Evolutionary conservation across 2,113 vertebrate species (phyloP), one percentile per base, ranked within the genome.

Genomic region (Pachyramphus minor): DNA sequence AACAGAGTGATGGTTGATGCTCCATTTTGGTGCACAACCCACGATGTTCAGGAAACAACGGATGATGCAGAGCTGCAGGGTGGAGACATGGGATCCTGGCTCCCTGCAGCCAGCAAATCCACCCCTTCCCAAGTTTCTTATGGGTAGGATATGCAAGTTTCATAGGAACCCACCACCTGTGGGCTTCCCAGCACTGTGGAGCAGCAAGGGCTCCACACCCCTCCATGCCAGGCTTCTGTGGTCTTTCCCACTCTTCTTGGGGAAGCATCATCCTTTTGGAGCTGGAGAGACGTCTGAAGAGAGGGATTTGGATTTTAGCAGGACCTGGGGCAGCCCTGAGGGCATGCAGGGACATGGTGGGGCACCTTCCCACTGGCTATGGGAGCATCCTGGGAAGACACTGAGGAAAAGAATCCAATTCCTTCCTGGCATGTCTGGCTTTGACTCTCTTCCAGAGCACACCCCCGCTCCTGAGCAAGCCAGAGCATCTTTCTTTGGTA

Each of bases 1-100:
- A 80, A 41, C 3, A 2, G 20, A 2, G 6, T 8, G 33, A 0
- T 10, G 12, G 22, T 0, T 56, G 55, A 2, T 66, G 62, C 47
- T 85, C 28, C 1, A 1, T 19, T 82, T 33, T 7, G 64, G 13
- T 58, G 45, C 52, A 11, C n/a, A 25, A 11, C 50, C 21, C 2
- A 0, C 2, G 6, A 1, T 13, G 37, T 30, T 41, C 24, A 22
- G 66, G 50, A 67, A 52, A 41, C 1, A 4, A 33, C 11, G 37
- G 27, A 12, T 33, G 35, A 6, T 22, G n/a, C 58, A 23, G 45
- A 58, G 52, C 25, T 18, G 12, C 2, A 1, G 55, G 12, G 56
- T 0, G 2, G 4, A 25, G 52, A 82, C 37, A 8, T 19, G 45
- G n/a, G 63, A 30, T 25, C 35, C 66, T 7, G 5, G 9, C 11